Evolutionary conservation across 2,113 vertebrate genomes (phyloP), one percentile per base, ranked within the genome.

Genomic region (Proteles cristata): DNA sequence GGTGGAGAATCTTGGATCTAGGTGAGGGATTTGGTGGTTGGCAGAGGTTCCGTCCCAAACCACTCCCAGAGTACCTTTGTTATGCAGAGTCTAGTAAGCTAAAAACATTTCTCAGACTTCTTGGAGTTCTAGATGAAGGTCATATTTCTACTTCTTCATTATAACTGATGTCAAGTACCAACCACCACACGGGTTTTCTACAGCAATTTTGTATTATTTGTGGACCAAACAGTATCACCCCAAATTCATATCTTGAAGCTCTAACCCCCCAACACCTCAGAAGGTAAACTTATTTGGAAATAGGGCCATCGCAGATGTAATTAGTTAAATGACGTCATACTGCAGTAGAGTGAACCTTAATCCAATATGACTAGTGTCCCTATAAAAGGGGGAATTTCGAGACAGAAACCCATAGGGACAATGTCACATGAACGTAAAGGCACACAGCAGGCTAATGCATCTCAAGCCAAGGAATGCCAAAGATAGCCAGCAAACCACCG

Each of bases 231-330:
- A 58, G 33, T n/a, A 48, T 66, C 12, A 1, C 69, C 65, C 4
- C 1, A 68, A 71, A 65, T 63, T 63, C 66, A n/a, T 23, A 35
- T 71, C 15, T 39, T 69, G 11, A 85, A 35, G 28, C 76, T 82
- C 28, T 50, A 85, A 89, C 65, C 65, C 63, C 26, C 74, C 63
- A 25, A 15, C 45, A 66, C 45, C 50, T 88, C 63, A 79, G 71
- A 50, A 71, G 26, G 58, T 84, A 63, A 61, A 90, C 80, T 82
- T 90, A 86, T 92, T 92, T 97, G 84, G 94, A 77, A 92, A 77
- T 4, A 76, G 43, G 26, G 65, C 35, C 68, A 19, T 71, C 39
- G 45, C 84, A 69, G 50, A 79, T 85, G 19, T 74, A 50, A 94
- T 85, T 88, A 35, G 77, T 93, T 66, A 81, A 73, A 68, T 93